Percentiles rank a stretch among this genome's conserved stretches.
Evolutionary conservation across 2,113 vertebrate genomes (phyloP).

Genomic region (Dendrocopos noguchii): DNA sequence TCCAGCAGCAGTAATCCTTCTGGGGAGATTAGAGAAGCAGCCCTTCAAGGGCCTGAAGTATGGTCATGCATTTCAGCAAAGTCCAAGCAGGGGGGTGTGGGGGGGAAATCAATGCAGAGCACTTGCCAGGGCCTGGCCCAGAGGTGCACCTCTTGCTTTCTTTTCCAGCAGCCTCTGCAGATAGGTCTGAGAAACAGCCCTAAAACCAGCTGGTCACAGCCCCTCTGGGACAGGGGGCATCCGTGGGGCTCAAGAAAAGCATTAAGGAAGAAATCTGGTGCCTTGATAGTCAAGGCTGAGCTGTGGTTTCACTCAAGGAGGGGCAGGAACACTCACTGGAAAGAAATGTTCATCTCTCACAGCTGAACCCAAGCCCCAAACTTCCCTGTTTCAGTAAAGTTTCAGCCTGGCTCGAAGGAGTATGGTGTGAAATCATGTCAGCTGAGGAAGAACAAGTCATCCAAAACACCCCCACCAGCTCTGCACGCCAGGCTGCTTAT

Average conservation of each 20-base stretch:
- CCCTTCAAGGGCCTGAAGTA: not conserved
- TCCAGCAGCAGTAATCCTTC: slow-evolving; percentile 49
- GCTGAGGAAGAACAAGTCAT: not conserved
- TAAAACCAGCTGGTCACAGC: not conserved
- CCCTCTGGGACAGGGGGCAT: not conserved
- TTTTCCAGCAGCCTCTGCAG: not conserved
- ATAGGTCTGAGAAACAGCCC: not conserved
- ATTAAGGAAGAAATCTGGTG: not conserved
- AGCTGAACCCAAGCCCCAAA: not conserved
- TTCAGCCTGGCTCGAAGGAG: not conserved
- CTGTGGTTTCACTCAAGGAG: not conserved
- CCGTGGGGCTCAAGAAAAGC: not conserved
- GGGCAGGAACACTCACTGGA: rapidly evolving
- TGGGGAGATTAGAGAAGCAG: slow-evolving; percentile 23
- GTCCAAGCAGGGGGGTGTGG: not conserved
- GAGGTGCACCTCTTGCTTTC: not conserved
- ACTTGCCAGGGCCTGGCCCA: not conserved
- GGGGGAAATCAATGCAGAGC: rapidly evolving
- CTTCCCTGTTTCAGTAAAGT: not conserved
- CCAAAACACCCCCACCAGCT: not conserved
- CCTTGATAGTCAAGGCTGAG: not conserved
- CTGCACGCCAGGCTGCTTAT: not conserved
- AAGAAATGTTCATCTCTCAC: not conserved
- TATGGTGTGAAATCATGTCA: rapidly evolving
- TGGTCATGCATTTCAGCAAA: not conserved